Base-by-base conservation (phyloP, 1,140 invertebrate species). In the Monochamus saltuarius region DNA sequence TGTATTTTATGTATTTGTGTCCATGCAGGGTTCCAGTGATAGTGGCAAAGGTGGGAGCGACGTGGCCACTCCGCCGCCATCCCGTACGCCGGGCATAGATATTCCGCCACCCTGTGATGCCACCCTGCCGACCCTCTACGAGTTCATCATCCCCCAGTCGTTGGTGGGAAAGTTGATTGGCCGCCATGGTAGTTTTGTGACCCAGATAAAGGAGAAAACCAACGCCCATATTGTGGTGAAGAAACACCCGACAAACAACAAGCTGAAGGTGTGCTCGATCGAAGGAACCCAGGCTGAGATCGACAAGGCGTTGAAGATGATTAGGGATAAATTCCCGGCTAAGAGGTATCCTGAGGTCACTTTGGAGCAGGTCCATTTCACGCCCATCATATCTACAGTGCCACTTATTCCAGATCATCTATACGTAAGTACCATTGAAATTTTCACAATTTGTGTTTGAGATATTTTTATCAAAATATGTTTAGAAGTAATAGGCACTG, bases 141-240 rank as follows among this genome's bases (percentile, higher is more conserved):
- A 95, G 71, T 96, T 97, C 79, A 81, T 87, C 63, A 86, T 97
- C 67, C 89, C 92, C 8, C 85, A 87, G 67, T 76, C 81, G 40
- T 73, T 94, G 43, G 92, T 95, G 60, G 95, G 95, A 11, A 83
- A 87, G 36, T 80, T 98, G 54, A 97, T 97, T 73, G 95, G 95
- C 29, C 85, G 85, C 67, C 85, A 88, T 66, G 93, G 94, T 16
- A 79, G 80, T n/a, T 89, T 88, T 77, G 86, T 97, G 10, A 87
- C 89, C 51, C 83, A 84, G 66, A 89, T 98, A 43, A 93, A 92
- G 73, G 75, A 83, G 2, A 86, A 87, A 66, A 89, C 91, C 0
- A 84, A 87, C 66, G 89, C 92, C 13, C 87, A 83, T 66, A 87
- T 97, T 42, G 78, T 85, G 49, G 84, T 97, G 6, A 89, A 88